These are phyloP conservation scores for Clarias macrocephalus DNA, from an alignment of 2,113 vertebrate species.

Conservation along the genomic window DNA sequence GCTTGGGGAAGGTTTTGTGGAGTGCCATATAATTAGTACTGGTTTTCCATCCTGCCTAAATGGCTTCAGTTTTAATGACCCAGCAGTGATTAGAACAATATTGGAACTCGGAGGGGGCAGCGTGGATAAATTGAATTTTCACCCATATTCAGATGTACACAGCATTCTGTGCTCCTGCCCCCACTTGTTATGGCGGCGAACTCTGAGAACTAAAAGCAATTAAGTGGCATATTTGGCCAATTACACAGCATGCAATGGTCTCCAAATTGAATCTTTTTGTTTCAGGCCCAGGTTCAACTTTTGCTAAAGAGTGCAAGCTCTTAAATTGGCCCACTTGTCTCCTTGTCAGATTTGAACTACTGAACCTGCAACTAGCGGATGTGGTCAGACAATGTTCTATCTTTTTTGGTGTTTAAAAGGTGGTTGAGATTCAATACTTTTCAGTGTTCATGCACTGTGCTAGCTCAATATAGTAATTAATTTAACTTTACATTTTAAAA, in stretches of 20 bases:
- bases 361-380: constrained; percentile 42
- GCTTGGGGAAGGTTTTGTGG: constrained; percentile 10
- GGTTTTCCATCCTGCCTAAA: constrained; percentile 39
- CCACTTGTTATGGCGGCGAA: constrained; percentile 37
- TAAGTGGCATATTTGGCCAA: constrained; percentile 48
- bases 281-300: constrained; percentile 44
- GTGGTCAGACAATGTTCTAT: background rate
- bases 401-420: background rate
- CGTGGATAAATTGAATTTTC: constrained; percentile 54
- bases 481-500: background rate
- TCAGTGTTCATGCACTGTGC: background rate
- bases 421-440: background rate
- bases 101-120: constrained; percentile 47
- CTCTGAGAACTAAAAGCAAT: constrained; percentile 53
- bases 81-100: constrained; percentile 33
- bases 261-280: constrained; percentile 55
- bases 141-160: constrained; percentile 51
- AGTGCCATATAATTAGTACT: constrained; percentile 20
- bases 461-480: background rate
- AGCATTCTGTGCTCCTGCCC: constrained; percentile 23
- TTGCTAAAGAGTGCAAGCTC: constrained; percentile 47
- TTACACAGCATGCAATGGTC: constrained; percentile 44
- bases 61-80: constrained; percentile 47
- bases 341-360: constrained; percentile 52
- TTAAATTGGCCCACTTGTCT: constrained; percentile 54